Evolutionary conservation across 2,797 vertebrate species (phyloP), one percentile per base, ranked within the genome.

Genomic region (Diplodus puntazzo): DNA sequence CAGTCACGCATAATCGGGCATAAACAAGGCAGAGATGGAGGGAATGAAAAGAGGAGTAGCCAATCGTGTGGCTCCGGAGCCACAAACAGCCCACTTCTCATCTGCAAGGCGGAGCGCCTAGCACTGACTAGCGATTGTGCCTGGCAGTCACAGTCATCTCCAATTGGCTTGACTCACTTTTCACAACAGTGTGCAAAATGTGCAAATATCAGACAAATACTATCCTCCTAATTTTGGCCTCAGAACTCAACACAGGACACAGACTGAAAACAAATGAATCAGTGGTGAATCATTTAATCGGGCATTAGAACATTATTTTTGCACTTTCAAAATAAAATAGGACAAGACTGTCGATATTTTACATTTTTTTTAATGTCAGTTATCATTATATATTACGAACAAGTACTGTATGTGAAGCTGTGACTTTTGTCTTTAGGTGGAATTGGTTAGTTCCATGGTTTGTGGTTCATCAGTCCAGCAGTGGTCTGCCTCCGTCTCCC

Each of bases 21-120:
- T 85, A 89, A 94, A 91, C 92, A 92, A 91, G 84, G 81, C 85
- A 83, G 75, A 77, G 79, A 84, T 85, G 81, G 59, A 76, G 80
- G 78, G 83, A 81, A 81, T 70, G 62, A 42, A 42, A 54, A 68
- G 82, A 83, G 61, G 75, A 83, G 85, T 67, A 66, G 86, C 84
- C 82, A 77, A 80, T 88, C 57, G 23, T 45, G 14, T 45, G 11
- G 62, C 75, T 74, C 66, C 18, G 55, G 21, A 72, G 45, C 43
- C 79, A 76, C 69, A 79, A 78, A 81, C 79, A 59, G 70, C 77
- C 72, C 80, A 71, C 79, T 76, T 73, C 61, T 79, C 69, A 78
- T 85, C 76, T 87, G 64, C 65, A 76, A 69, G 45, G 55, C 57
- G 62, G 62, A 63, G 62, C 5, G 48, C 59, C 50, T 57, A 46